Evolutionary conservation across 2,113 vertebrate species (phyloP).

Genomic region (Marmota monax): DNA sequence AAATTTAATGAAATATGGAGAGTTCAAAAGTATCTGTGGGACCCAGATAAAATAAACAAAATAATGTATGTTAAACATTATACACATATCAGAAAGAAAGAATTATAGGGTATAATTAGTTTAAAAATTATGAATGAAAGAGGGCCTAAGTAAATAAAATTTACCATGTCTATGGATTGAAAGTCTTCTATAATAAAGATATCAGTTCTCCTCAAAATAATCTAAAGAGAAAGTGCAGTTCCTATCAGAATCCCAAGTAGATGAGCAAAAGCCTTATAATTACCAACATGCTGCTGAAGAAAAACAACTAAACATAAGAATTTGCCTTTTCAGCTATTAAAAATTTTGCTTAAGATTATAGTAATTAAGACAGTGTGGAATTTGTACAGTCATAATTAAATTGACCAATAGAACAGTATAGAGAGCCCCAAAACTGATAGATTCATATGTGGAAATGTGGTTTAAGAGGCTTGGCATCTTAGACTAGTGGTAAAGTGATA

Average conservation of each 20-base stretch:
- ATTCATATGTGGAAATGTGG: not conserved
- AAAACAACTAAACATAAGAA: not conserved
- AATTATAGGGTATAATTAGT: not conserved
- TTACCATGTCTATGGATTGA: not conserved
- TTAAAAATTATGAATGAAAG: constrained; percentile 29
- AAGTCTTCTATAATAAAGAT: constrained; percentile 15
- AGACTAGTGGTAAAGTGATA: constrained; percentile 19
- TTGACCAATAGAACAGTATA: not conserved
- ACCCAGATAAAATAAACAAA: constrained; percentile 17
- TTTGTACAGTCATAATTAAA: constrained; percentile 11
- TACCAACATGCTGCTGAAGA: not conserved
- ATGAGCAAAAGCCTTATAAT: not conserved
- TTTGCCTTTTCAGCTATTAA: not conserved
- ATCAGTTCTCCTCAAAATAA: constrained; percentile 35
- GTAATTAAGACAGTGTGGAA: not conserved
- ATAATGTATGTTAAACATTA: not conserved
- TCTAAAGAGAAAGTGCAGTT: not conserved
- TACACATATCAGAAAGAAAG: constrained; percentile 17
- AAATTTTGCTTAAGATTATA: constrained; percentile 25
- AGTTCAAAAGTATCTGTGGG: not conserved
- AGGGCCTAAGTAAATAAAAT: constrained; percentile 40
- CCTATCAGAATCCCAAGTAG: not conserved
- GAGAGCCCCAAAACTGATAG: not conserved
- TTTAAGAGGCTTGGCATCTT: constrained; percentile 27
- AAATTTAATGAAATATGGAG: constrained; percentile 29